Evolutionary conservation across 2,797 vertebrate species (phyloP), one percentile per base, ranked within the genome.

Genomic region (Pseudopleuronectes americanus): DNA sequence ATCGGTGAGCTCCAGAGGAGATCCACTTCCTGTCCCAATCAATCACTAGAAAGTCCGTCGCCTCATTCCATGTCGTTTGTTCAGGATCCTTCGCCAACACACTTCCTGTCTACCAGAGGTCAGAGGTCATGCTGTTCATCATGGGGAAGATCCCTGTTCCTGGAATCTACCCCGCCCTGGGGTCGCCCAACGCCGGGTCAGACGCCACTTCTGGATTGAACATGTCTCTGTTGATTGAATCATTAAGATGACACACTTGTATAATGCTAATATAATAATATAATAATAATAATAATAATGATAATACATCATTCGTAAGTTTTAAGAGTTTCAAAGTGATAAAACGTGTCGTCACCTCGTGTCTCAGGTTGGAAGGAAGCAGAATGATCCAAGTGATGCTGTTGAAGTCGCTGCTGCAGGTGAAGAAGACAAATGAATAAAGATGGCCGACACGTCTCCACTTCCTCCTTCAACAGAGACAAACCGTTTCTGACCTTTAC

Each of bases 41-140:
- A 0, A 9, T 8, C 4, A 8, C 1, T 5, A 51, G 21, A 0
- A 3, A 12, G 5, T 0, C 2, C 8, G 23, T n/a, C 2, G 1
- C 9, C 3, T 52, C 4, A 8, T 47, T 1, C 22, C 6, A 8
- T 22, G 13, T 64, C 6, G 0, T 58, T 1, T 23, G 14, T 66
- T 0, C 88, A 98, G 97, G 97, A 5, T 96, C 96, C 16, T 98
- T 98, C 2, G 95, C 97, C 90, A 96, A 95, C 87, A 97, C 94
- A 0, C 80, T 98, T 64, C 97, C 97, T 53, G 92, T 95, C 12
- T 98, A 98, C 77, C 97, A 97, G 92, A 95, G 96, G 86, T 97
- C 96, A 0, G 96, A 97, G 90, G 96, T 98, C 85, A 97, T 98
- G 94, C 94, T 97, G 17, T 98, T 98, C 91, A 97, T 97, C 86